phyloP scores from a whole-genome alignment of 2,888 invertebrate genomes.

The Aporophyla nigra region DNA sequence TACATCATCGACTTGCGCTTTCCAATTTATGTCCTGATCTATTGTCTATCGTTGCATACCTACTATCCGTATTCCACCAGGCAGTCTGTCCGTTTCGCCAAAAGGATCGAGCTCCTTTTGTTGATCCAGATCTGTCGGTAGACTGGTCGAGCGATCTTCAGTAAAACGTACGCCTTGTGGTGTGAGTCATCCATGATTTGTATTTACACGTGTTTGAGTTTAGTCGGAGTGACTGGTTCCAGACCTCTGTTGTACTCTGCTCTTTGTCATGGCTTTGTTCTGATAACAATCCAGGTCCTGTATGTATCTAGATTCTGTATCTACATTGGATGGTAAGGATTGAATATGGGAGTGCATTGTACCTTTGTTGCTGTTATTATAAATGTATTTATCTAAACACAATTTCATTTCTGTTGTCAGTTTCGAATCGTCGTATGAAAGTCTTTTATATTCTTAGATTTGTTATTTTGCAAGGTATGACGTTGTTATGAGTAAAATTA shows the following conservation, averaged over 20 bases:
- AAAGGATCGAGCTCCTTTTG: constrained; percentile 25
- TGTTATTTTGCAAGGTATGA: not conserved
- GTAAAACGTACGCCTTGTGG: constrained; percentile 1
- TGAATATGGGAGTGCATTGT: not conserved
- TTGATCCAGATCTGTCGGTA: not conserved
- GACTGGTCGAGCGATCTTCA: constrained; percentile 7
- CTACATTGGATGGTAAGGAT: not conserved
- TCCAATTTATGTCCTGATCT: too few species aligned
- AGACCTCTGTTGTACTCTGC: not conserved
- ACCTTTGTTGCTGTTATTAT: not conserved
- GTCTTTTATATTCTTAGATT: not conserved
- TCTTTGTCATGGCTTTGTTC: not conserved
- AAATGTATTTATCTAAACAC: not conserved
- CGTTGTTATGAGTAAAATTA: not conserved
- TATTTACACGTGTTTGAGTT: constrained; percentile 5
- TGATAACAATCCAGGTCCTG: too few species aligned
- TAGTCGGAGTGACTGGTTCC: not conserved
- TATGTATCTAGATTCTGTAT: not conserved
- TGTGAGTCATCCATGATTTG: constrained; percentile 22
- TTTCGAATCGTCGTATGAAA: too few species aligned
- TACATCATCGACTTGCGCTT: too few species aligned
- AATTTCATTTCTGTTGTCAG: not conserved
- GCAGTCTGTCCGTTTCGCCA: constrained; percentile 3
- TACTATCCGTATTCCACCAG: not conserved
- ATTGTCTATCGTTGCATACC: too few species aligned